Evolutionary conservation across 2,888 invertebrate species (phyloP).

Genomic region (Drosophila meridionalis): DNA sequence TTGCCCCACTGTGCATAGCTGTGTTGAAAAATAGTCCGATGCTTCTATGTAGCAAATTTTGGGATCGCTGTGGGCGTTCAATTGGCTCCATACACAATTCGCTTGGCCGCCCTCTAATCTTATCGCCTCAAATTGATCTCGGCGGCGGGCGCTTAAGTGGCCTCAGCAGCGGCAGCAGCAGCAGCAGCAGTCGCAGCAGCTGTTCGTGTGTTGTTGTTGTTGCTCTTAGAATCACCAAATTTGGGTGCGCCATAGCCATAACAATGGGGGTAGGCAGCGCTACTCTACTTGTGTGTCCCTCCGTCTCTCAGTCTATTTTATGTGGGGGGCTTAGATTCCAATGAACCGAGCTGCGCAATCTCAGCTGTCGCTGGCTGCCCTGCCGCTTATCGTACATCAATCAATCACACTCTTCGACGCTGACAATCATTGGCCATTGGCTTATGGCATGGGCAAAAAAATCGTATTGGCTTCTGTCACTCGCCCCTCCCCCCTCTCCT

Average conservation of each 20-base stretch:
- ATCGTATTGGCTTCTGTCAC: constrained; percentile 1
- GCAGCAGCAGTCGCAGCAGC: neutral
- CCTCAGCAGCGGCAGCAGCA: constrained; percentile 15
- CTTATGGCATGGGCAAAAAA: constrained; percentile 36
- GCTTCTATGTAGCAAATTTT: constrained; percentile 56
- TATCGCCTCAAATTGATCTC: constrained; percentile 70
- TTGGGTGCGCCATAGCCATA: constrained; percentile 54
- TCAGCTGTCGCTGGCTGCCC: constrained; percentile 30
- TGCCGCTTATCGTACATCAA: constrained; percentile 67
- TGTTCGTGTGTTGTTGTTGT: constrained; percentile 19
- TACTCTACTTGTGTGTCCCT: constrained; percentile 12
- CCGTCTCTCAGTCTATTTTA: neutral
- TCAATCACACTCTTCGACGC: constrained; percentile 64
- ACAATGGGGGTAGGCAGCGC: constrained; percentile 44
- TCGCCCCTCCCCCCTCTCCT: neutral
- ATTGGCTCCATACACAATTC: constrained; percentile 54
- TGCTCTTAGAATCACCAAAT: constrained; percentile 56
- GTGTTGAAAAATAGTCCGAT: constrained; percentile 49
- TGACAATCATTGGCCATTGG: constrained; percentile 62
- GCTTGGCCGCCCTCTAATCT: constrained; percentile 74
- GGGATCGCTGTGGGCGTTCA: constrained; percentile 65
- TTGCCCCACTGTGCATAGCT: constrained; percentile 53
- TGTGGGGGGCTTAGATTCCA: constrained; percentile 49
- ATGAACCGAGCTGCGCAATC: constrained; percentile 45
- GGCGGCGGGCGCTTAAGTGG: constrained; percentile 53